These are phyloP conservation scores for Halichoeres trimaculatus DNA, from an alignment of 2,113 vertebrate species.

Conservation along the genomic window DNA sequence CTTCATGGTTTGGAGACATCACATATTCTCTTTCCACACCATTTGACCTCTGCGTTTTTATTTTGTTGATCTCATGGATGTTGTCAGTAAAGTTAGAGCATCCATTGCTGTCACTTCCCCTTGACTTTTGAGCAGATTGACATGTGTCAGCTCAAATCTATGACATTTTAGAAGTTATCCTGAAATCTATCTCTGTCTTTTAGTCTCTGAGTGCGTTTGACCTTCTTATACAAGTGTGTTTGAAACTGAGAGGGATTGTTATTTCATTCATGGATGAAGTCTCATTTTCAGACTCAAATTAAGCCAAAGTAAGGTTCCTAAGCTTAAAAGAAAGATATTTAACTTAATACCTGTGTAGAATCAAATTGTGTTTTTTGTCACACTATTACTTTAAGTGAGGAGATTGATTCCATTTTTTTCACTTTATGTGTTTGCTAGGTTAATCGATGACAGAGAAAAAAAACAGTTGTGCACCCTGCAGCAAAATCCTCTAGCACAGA, in stretches of 20 bases:
- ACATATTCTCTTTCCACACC: background rate
- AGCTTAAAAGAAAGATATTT: background rate
- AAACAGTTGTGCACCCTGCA: no score
- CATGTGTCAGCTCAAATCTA: conserved; percentile 16
- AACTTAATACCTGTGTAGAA: no score
- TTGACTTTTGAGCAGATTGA: background rate
- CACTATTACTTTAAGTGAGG: no score
- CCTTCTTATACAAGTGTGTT: no score
- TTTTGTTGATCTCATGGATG: conserved; percentile 1
- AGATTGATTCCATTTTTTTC: background rate
- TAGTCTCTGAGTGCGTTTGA: background rate
- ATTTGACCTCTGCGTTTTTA: background rate
- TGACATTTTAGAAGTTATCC: background rate
- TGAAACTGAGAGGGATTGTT: background rate
- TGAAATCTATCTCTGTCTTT: background rate
- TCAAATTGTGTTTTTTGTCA: background rate
- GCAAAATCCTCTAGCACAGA: background rate
- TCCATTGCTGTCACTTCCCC: conserved; percentile 21
- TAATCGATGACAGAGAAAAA: no score
- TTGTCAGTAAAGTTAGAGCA: conserved; percentile 1
- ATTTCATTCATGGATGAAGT: background rate
- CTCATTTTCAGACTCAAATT: conserved; percentile 12
- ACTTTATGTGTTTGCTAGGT: background rate
- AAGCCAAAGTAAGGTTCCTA: background rate
- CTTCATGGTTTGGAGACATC: no score